phyloP scores from a whole-genome alignment of 2,113 vertebrate genomes.

The Aix galericulata region DNA sequence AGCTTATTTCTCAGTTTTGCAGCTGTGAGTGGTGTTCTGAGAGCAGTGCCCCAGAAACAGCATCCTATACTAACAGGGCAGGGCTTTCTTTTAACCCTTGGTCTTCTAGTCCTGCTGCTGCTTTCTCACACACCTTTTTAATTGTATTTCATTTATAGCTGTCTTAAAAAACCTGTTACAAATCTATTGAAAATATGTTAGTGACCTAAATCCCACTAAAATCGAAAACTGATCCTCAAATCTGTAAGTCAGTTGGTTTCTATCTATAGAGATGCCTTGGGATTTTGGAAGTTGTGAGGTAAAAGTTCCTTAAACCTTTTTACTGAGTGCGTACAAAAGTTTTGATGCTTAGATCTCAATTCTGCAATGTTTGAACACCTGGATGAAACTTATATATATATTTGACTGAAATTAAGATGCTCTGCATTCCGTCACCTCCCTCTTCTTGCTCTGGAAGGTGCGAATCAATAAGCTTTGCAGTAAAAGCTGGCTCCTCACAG shows the following conservation, averaged over 20 bases:
- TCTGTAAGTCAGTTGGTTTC: background rate
- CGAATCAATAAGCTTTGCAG: background rate
- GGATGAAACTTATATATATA: background rate
- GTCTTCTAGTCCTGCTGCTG: background rate
- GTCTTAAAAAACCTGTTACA: background rate
- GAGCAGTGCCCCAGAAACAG: background rate
- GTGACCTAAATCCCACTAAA: background rate
- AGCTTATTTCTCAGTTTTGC: background rate
- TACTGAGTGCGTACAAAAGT: background rate
- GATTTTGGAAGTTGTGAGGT: background rate
- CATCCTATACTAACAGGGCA: background rate
- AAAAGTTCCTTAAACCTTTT: background rate
- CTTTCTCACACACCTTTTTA: background rate
- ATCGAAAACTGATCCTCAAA: background rate
- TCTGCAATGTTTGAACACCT: background rate
- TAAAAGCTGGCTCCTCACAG: background rate
- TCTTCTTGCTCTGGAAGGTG: background rate
- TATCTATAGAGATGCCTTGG: background rate
- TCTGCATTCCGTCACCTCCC: background rate
- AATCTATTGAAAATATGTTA: background rate
- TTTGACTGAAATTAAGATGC: background rate
- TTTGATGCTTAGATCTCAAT: background rate
- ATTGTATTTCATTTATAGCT: background rate
- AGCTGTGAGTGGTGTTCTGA: background rate
- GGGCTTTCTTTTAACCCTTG: background rate